phyloP scores from a whole-genome alignment of 2,888 invertebrate species.

The Lasioglossum morio region DNA sequence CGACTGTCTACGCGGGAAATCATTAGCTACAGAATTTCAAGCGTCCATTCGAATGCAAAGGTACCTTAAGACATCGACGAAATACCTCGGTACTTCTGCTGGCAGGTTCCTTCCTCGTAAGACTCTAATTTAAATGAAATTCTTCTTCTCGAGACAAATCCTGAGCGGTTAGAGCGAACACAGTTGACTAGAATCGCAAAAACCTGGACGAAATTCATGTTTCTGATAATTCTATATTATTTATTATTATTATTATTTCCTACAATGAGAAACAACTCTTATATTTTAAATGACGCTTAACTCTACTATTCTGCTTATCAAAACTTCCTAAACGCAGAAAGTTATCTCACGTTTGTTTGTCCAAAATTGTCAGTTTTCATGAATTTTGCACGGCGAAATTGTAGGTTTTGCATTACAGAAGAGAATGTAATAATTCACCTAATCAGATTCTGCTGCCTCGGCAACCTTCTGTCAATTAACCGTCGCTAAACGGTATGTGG shows the following conservation, averaged over 20 bases:
- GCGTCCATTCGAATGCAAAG: constrained; percentile 1
- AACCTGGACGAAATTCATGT: neutral
- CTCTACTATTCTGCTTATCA: neutral
- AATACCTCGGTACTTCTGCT: constrained; percentile 6
- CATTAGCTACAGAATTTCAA: constrained; percentile 2
- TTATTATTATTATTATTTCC: neutral
- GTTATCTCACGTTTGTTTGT: neutral
- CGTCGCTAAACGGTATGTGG: neutral
- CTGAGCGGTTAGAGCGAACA: neutral
- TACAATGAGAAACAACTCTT: neutral
- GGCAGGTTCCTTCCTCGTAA: neutral
- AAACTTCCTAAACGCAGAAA: no score
- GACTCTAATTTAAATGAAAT: constrained; percentile 6
- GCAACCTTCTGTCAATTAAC: neutral
- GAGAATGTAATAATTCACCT: neutral
- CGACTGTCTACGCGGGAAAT: neutral
- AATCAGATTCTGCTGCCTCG: neutral
- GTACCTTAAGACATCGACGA: neutral
- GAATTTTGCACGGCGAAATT: neutral
- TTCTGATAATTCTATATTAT: neutral
- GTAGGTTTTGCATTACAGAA: constrained; percentile 3
- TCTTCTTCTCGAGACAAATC: constrained; percentile 1
- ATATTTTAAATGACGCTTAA: neutral
- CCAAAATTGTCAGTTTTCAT: neutral
- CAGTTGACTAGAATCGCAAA: neutral